phyloP scores from a whole-genome alignment of 2,888 invertebrate species.

The Bimastos eiseni region DNA sequence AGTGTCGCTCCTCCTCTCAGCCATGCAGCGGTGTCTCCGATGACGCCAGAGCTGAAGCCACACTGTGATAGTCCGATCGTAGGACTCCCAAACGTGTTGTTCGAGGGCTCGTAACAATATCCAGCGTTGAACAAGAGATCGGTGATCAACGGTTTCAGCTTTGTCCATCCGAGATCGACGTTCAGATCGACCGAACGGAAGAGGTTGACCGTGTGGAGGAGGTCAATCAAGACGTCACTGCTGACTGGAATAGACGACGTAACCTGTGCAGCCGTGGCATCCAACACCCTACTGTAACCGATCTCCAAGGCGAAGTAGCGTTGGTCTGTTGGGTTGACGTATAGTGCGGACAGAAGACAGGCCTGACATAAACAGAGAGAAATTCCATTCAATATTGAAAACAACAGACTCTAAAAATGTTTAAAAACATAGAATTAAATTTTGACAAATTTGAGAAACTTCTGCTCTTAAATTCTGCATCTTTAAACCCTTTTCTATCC shows the following conservation, averaged over 20 bases:
- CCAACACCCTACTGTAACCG: background rate
- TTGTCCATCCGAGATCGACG: background rate
- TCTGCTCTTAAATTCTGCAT: background rate
- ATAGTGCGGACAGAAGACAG: background rate
- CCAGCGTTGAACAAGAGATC: slow-evolving; percentile 7
- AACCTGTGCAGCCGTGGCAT: background rate
- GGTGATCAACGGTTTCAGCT: background rate
- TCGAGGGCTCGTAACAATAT: background rate
- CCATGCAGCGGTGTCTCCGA: background rate
- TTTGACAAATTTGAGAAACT: background rate
- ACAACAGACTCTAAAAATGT: too few relatives aligned
- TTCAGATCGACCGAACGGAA: background rate
- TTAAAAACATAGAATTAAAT: background rate
- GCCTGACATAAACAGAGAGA: background rate
- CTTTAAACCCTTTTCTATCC: too few relatives aligned
- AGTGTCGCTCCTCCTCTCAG: background rate
- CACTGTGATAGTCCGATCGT: background rate
- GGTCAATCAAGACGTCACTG: background rate
- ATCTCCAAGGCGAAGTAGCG: slow-evolving; percentile 6
- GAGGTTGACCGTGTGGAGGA: background rate
- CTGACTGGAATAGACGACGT: background rate
- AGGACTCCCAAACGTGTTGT: background rate
- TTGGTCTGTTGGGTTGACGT: background rate
- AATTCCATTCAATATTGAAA: too few relatives aligned
- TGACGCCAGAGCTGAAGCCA: background rate